A percentile compares a stretch with the other conserved stretches of the same genome.
These are phyloP conservation scores for Amphiprion percula DNA, from an alignment of 2,113 vertebrate species.

Conservation along the genomic window DNA sequence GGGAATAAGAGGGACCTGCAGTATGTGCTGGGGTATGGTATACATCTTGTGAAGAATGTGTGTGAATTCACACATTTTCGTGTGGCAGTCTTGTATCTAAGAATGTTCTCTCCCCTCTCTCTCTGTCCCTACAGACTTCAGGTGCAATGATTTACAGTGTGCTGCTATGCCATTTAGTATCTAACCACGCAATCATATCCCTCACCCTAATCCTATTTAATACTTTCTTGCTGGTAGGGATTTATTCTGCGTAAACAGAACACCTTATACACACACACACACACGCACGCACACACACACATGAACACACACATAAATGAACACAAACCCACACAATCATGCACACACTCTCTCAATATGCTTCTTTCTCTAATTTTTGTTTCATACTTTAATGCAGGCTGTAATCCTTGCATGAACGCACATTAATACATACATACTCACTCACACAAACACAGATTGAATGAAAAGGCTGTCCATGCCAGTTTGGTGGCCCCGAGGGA, in stretches of 20 bases:
- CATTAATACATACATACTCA: not conserved
- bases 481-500: not conserved
- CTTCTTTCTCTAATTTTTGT: conserved; percentile 57
- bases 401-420: conserved; percentile 43
- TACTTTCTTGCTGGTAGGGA: conserved; percentile 80
- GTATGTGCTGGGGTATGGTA: conserved; percentile 61
- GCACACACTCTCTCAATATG: conserved; percentile 55
- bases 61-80: conserved; percentile 59
- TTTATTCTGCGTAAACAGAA: conserved; percentile 78
- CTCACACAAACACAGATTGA: conserved; percentile 11
- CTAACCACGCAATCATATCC: conserved; percentile 78
- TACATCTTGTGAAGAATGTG: conserved; percentile 51
- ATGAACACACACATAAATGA: conserved; percentile 4
- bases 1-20: conserved; percentile 50
- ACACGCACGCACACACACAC: conserved; percentile 3
- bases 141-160: conserved; percentile 77
- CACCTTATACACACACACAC: conserved; percentile 61
- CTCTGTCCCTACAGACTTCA: conserved; percentile 68
- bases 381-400: conserved; percentile 55
- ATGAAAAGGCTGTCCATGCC: conserved; percentile 33
- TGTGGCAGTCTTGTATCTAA: conserved; percentile 60
- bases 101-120: conserved; percentile 54
- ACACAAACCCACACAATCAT: conserved; percentile 40
- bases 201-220: conserved; percentile 79
- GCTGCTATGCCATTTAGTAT: conserved; percentile 76